Evolutionary conservation across 2,888 invertebrate genomes (phyloP), one percentile per base, ranked within the genome.

Genomic region (Belgica antarctica): DNA sequence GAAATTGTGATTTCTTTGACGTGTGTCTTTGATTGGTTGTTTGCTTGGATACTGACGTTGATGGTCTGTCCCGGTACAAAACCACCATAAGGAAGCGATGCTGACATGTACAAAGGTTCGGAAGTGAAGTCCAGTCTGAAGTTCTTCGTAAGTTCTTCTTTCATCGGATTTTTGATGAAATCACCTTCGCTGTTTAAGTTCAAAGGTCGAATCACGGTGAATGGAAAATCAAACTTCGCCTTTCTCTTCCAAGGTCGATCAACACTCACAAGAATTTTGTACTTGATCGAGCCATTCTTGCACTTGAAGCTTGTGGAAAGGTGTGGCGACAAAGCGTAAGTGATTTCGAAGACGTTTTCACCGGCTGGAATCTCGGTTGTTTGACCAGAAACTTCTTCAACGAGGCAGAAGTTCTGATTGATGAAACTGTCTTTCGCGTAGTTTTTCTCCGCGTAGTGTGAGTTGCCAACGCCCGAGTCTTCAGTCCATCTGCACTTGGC

Each of bases 21-120:
- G 72, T 83, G 81, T 1, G 87, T 85, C 75, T 87, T 87, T 69
- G 89, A 89, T 73, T 86, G 85, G 80, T 92, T 92, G 74, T 90
- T 89, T 31, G 89, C 81, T 73, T 88, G 85, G 5, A 89, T 79
- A 57, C 84, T 82, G 17, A 90, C 80, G 0, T 87, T 85, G 72
- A 92, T 85, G 66, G 83, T 82, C 80, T 92, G 90, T 0, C 90
- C 90, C 0, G 89, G 86, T 57, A 88, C 87, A 78, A 87, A 90
- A 0, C 89, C 91, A 1, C 84, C 83, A 57, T 86, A 87, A 0
- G 90, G 88, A 1, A 89, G 80, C 0, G 46, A 41, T 10, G 47
- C 65, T 15, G 25, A 15, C 19, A 66, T 19, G 17, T 46, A 46
- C 8, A 66, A 17, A 4, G 41, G 25, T 17, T 46, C 46, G 2